These are phyloP conservation scores for Toxostoma redivivum DNA, from an alignment of 2,113 vertebrate genomes.

Conservation along the genomic window DNA sequence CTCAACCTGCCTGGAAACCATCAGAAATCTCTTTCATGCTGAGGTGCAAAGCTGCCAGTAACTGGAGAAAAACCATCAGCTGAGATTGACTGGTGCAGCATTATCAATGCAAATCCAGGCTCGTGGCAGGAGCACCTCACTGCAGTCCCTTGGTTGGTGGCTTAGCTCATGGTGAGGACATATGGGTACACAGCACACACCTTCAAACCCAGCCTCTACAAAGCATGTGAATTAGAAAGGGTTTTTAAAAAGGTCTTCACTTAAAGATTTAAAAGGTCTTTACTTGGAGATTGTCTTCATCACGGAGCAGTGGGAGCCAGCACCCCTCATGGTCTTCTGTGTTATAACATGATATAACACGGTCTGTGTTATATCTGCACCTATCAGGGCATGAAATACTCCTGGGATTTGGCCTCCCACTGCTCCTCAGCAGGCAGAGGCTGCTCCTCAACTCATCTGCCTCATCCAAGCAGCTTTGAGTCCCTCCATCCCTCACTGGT, in stretches of 20 bases:
- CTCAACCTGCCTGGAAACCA: not conserved
- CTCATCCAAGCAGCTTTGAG: not conserved
- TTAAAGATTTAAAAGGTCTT: not conserved
- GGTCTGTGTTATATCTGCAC: not conserved
- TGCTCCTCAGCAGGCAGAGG: not conserved
- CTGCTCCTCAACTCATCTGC: not conserved
- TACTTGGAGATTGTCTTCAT: not conserved
- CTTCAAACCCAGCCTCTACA: not conserved
- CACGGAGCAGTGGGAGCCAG: not conserved
- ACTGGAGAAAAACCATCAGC: not conserved
- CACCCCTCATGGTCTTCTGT: accelerated
- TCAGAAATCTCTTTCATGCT: not conserved
- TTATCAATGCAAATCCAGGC: not conserved
- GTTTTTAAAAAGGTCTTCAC: not conserved
- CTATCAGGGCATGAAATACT: not conserved
- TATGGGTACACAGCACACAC: accelerated
- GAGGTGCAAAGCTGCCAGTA: not conserved
- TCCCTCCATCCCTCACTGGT: not conserved
- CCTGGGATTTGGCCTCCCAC: not conserved
- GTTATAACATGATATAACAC: not conserved
- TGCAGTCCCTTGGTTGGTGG: not conserved
- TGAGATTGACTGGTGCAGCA: not conserved
- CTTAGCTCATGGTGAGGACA: not conserved
- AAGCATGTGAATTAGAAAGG: not conserved
- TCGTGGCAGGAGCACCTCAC: not conserved